Evolutionary conservation across 2,888 invertebrate genomes (phyloP).

Genomic region (Pogonocherus hispidulus): DNA sequence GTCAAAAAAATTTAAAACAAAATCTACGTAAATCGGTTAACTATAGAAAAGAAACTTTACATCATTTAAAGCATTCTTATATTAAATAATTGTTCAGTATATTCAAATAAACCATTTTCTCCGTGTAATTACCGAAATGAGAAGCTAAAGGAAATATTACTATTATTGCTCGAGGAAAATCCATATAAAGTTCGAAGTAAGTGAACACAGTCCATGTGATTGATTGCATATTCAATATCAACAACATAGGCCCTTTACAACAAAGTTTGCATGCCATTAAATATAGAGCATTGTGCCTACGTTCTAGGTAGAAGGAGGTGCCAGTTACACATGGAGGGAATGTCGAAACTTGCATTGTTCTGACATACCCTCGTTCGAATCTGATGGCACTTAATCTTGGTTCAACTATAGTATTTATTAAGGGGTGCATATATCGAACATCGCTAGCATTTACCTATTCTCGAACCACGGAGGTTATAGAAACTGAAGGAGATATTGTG

Average conservation of each 20-base stretch:
- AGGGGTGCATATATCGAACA: neutral
- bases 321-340: neutral
- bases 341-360: slow-evolving; percentile 6
- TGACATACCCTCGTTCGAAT: neutral
- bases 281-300: neutral
- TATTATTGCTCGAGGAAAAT: neutral
- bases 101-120: too few species aligned
- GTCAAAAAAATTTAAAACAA: too few species aligned
- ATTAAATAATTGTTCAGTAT: too few species aligned
- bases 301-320: neutral
- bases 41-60: too few species aligned
- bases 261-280: neutral
- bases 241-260: neutral
- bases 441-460: neutral
- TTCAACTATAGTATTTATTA: neutral
- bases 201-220: neutral
- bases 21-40: too few species aligned
- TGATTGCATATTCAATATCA: neutral
- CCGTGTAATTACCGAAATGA: too few species aligned
- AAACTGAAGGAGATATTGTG: too few species aligned
- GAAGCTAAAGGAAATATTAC: too few species aligned
- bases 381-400: neutral
- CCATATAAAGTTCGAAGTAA: neutral
- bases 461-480: too few species aligned
- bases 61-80: too few species aligned